These are phyloP conservation scores for Lanius ludovicianus DNA, from an alignment of 2,113 vertebrate genomes.

Conservation along the genomic window DNA sequence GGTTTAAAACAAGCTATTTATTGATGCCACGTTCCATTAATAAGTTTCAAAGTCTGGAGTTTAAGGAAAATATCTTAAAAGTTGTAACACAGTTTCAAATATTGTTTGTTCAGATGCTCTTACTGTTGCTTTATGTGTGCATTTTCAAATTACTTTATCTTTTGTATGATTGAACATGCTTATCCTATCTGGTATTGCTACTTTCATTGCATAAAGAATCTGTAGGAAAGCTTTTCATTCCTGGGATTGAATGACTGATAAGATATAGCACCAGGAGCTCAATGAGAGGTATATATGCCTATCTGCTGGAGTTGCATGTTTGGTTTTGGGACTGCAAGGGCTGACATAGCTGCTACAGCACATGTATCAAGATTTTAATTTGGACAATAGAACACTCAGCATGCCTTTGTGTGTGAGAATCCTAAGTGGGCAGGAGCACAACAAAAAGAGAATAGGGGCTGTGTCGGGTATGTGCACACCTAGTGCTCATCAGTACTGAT, in stretches of 20 bases:
- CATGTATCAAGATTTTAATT: neutral
- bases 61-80: neutral
- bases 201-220: neutral
- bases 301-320: neutral
- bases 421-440: neutral
- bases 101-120: neutral
- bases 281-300: neutral
- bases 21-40: neutral
- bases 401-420: neutral
- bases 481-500: neutral
- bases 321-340: neutral
- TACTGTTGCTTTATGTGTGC: neutral
- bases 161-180: neutral
- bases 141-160: neutral
- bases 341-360: neutral
- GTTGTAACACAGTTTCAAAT: neutral
- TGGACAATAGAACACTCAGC: neutral
- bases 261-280: neutral
- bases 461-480: neutral
- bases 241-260: neutral
- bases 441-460: neutral
- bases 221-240: neutral
- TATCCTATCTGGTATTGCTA: neutral
- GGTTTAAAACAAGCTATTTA: neutral
- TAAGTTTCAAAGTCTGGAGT: neutral